phyloP scores from a whole-genome alignment of 2,888 invertebrate species.

The Drosophila rellima region DNA sequence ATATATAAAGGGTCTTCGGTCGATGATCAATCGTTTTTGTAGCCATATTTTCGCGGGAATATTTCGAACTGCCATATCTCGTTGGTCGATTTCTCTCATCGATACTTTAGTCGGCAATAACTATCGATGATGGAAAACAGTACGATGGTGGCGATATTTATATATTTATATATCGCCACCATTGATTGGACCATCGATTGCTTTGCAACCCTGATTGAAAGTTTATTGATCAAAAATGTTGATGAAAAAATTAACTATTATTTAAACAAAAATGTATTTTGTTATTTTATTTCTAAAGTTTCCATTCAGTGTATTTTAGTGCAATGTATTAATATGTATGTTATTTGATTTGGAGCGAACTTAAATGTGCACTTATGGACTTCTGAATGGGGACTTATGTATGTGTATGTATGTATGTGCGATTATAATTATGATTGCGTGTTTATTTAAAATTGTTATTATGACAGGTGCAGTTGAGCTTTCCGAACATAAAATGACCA shows the following conservation, averaged over 20 bases:
- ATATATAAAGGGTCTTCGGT: too few species aligned
- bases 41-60: background rate
- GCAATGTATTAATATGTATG: slow-evolving; percentile 32
- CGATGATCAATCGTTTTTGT: background rate
- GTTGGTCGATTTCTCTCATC: background rate
- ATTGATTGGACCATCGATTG: slow-evolving; percentile 1
- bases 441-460: slow-evolving; percentile 3
- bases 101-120: background rate
- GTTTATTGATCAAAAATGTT: slow-evolving; percentile 32
- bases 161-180: too few species aligned
- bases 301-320: slow-evolving; percentile 70
- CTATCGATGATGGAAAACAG: too few species aligned
- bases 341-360: slow-evolving; percentile 33
- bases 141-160: too few species aligned
- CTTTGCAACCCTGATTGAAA: slow-evolving; percentile 7
- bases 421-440: background rate
- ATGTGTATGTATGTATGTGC: slow-evolving; percentile 7
- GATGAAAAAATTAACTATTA: slow-evolving; percentile 17
- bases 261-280: slow-evolving; percentile 59
- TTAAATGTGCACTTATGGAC: slow-evolving; percentile 11
- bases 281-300: slow-evolving; percentile 59
- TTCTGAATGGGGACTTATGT: slow-evolving; percentile 20
- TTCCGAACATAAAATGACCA: slow-evolving; percentile 54
- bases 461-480: slow-evolving; percentile 41
- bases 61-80: too few species aligned